Percentiles rank a stretch among this genome's conserved stretches.
These are phyloP conservation scores for Oreortyx pictus DNA, from an alignment of 2,797 vertebrate species.

Conservation along the genomic window DNA sequence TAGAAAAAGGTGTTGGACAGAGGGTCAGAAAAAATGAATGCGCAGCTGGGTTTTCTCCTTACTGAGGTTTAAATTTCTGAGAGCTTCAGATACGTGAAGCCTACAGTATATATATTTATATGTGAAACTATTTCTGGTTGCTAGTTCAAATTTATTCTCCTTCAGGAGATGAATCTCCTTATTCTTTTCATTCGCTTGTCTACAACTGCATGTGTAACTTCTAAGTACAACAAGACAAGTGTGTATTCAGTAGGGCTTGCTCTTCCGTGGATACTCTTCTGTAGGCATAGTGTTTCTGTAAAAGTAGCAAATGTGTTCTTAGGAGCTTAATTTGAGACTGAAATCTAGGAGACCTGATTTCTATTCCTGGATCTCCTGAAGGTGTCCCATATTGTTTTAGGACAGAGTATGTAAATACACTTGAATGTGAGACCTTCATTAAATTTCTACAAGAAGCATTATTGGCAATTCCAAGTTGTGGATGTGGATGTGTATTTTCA, in stretches of 20 bases:
- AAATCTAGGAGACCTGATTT: conserved; percentile 53
- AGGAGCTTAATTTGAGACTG: conserved; percentile 24
- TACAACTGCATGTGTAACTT: background rate
- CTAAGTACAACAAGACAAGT: background rate
- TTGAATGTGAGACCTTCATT: background rate
- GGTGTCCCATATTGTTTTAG: conserved; percentile 34
- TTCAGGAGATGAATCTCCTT: background rate
- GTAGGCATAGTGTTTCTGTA: background rate
- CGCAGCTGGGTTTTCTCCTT: background rate
- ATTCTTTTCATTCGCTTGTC: background rate
- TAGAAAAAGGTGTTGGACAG: background rate
- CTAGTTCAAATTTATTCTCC: background rate
- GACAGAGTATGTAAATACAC: conserved; percentile 11
- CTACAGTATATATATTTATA: too few species aligned
- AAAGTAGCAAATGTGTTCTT: background rate
- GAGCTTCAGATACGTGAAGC: background rate
- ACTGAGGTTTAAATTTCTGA: background rate
- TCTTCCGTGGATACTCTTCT: background rate
- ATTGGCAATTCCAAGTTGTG: background rate
- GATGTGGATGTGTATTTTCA: too few species aligned
- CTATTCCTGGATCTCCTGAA: conserved; percentile 49
- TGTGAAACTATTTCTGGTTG: background rate
- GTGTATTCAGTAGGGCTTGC: background rate
- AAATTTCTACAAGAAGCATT: background rate
- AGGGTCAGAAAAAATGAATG: background rate